Base-by-base conservation (phyloP, 2,888 invertebrate genomes). In the Meiosimyza platycephala region DNA sequence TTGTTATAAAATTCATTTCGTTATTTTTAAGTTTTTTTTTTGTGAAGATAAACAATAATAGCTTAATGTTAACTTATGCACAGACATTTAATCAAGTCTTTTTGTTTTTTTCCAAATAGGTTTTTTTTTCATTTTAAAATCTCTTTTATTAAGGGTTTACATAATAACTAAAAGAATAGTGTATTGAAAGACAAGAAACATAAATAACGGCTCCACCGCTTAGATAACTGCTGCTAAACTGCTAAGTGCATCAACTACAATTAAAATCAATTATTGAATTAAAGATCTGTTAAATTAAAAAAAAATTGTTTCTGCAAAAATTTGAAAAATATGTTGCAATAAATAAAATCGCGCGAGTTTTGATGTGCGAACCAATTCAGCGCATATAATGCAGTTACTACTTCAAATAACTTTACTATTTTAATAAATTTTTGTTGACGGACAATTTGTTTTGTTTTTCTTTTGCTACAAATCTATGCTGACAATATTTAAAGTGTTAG, bases 361-460 rank as follows among this genome's bases (percentile, higher is more conserved):
- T 62, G 62, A 62, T 51, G 22, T 40, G 40, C 40, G 4, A 40
- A 40, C 9, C 40, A 40, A 40, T 40, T 40, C 15, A 50, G 48
- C 47, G 68, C 68, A 40, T n/a, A 50, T 13, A 48, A 69, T 59
- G 52, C 18, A 47, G 11, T 51, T 52, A 6, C 50, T 50, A 47
- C 40, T 59, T 59, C 13, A 48, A 68, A 55, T 16, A 59, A 67
- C 67, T 67, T 67, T 69, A 51, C 68, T 69, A 59, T 51, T 63
- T 50, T 51, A 50, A 59, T 33, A 60, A 59, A 28, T 59, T 51
- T 70, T 60, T 18, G 50, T 57, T 70, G 62, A 70, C 22, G 62
- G 70, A 70, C 40, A 62, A 54, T 70, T 63, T 51, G 50, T 69
- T 22, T 68, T 59, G 48, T 48, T 47, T 70, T 70, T 63, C 28